Base-by-base conservation (phyloP, 1,140 invertebrate species). In the Drosophila orena region DNA sequence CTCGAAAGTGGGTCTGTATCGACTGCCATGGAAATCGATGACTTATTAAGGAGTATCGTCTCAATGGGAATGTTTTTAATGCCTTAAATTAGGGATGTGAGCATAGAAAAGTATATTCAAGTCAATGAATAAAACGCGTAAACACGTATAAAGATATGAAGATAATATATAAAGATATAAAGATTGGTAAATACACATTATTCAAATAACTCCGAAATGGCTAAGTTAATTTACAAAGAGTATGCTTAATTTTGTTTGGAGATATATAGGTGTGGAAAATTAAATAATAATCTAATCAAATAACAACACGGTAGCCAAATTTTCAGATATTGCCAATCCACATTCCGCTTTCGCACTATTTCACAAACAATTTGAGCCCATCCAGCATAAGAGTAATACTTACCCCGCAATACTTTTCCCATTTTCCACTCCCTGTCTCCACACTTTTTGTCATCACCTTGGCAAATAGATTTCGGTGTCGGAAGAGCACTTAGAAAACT, bases 381-480 rank as follows among this genome's bases (percentile, higher is more conserved):
- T 44, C 37, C 14, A 2, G 35, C 35, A 20, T 24, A 14, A 3
- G 5, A 44, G 14, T 10, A 22, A n/a, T 22, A n/a, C 42, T 4
- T 7, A 20, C n/a, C 35, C 52, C 52, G 27, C 10, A 15, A 34
- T 34, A 22, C 49, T 27, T 56, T 14, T 8, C 12, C 14, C 12
- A 53, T 38, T 43, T 40, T 35, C 14, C 30, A 38, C 37, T 40
- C 70, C 43, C n/a, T 14, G 22, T 27, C 8, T 30, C 4, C 42
- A 37, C 24, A 43, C 15, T 68, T 75, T 77, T 81, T 71, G 79
- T 88, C 79, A 88, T 88, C 83, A 86, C 83, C 81, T 77, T 49
- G 40, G 71, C 59, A 88, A 88, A 88, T 88, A 88, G 84, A 88
- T 88, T 88, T 88, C 76, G 79, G 65, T 89, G 84, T 83, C 83